These are phyloP conservation scores for Embiotoca jacksoni DNA, from an alignment of 2,113 vertebrate species.

Conservation along the genomic window DNA sequence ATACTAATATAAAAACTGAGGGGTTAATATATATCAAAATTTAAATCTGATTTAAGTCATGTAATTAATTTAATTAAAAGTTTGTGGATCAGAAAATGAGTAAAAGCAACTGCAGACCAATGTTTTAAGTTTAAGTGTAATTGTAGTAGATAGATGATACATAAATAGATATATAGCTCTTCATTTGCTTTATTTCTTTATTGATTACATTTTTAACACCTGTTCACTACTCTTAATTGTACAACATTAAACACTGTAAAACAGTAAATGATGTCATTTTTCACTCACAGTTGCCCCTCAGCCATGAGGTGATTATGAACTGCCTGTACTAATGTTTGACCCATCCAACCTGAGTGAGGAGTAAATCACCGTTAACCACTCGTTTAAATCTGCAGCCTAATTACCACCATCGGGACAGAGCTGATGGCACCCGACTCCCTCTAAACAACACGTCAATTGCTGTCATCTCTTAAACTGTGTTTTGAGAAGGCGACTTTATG, in stretches of 20 bases:
- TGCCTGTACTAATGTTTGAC: conserved; percentile 21
- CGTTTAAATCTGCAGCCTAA: conserved; percentile 81
- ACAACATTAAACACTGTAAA: not conserved
- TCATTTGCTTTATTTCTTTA: too few species aligned
- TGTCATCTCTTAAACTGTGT: conserved; percentile 80
- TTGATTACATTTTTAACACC: too few species aligned
- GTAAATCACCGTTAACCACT: conserved; percentile 50
- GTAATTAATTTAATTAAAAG: too few species aligned
- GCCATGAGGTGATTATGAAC: not conserved
- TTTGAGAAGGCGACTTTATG: conserved; percentile 85
- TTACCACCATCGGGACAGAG: conserved; percentile 81
- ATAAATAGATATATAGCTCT: too few species aligned
- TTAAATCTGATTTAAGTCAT: too few species aligned
- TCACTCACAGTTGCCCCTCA: not conserved
- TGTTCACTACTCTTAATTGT: too few species aligned
- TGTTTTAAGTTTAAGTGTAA: too few species aligned
- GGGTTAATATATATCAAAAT: too few species aligned
- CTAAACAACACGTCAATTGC: conserved; percentile 79
- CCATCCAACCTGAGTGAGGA: conserved; percentile 15
- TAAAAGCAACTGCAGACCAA: too few species aligned
- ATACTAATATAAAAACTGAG: too few species aligned
- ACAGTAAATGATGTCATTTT: not conserved
- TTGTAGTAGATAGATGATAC: too few species aligned
- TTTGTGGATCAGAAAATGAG: too few species aligned
- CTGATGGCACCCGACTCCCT: conserved; percentile 77